phyloP scores from a whole-genome alignment of 1,140 invertebrate species.

The Eumaeus atala region DNA sequence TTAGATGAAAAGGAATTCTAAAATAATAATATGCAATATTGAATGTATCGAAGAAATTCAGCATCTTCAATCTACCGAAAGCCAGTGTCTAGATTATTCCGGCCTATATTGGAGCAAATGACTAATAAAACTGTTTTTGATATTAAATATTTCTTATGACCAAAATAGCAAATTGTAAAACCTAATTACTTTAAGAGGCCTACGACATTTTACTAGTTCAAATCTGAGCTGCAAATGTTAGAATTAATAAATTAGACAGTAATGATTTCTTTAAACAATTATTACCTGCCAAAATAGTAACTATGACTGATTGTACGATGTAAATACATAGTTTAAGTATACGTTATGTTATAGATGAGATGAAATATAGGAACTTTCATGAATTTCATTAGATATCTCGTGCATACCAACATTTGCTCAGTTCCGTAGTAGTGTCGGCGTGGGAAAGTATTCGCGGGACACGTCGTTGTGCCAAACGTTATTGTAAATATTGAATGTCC shows the following conservation, averaged over 20 bases:
- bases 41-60: neutral
- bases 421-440: slow-evolving; percentile 47
- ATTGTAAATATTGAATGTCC: neutral
- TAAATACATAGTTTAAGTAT: slow-evolving; percentile 67
- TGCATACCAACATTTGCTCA: slow-evolving; percentile 73
- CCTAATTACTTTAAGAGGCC: slow-evolving; percentile 24
- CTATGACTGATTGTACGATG: slow-evolving; percentile 71
- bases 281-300: slow-evolving; percentile 63
- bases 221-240: slow-evolving; percentile 6
- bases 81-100: slow-evolving; percentile 29
- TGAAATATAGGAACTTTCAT: slow-evolving; percentile 44
- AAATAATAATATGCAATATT: neutral
- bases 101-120: slow-evolving; percentile 41
- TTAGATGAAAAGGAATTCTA: too few species aligned
- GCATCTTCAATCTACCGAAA: neutral
- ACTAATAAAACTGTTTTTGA: slow-evolving; percentile 2
- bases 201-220: slow-evolving; percentile 19
- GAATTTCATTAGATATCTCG: slow-evolving; percentile 61
- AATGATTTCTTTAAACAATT: slow-evolving; percentile 37
- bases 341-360: slow-evolving; percentile 50
- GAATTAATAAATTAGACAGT: slow-evolving; percentile 6
- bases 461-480: slow-evolving; percentile 66
- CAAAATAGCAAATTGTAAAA: slow-evolving; percentile 7
- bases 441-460: slow-evolving; percentile 48
- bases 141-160: slow-evolving; percentile 8